Base-by-base conservation (phyloP, 2,888 invertebrate genomes). In the Phengaris arion region DNA sequence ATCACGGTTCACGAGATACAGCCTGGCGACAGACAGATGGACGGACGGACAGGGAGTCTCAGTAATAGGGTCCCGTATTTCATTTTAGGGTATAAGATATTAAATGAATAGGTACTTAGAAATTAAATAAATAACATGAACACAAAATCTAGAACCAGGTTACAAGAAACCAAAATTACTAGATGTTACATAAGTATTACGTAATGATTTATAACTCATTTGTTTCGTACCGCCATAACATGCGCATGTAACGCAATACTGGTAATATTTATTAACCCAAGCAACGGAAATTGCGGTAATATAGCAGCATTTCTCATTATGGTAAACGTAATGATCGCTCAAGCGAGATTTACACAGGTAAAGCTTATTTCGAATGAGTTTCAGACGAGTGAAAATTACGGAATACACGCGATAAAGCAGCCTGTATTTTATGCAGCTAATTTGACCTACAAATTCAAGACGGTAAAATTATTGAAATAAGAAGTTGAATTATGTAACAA, bases 321-420 rank as follows among this genome's bases (percentile, higher is more conserved):
- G 70, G 12, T 51, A 51, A 70, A 48, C 48, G 70, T 51, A 70
- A 51, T 9, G 35, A 64, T 64, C 64, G 22, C 64, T 64, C 64
- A 2, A 8, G 70, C 70, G 48, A 51, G 48, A 70, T 51, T 48
- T 48, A 70, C 51, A 48, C 64, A 64, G 64, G 64, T 64, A 15
- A 64, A 64, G 64, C 64, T 64, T 10, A 64, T 22, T 64, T 22
- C 64, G 64, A 64, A 64, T 12, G 64, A 64, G 64, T 64, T 64
- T 64, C 13, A 64, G 64, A 59, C 59, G 15, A 12, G 35, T 22
- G 64, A 64, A 64, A 64, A 64, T 45, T 64, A 64, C 45, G 15
- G 35, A 35, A 13, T 10, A 45, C 64, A 64, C 64, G 64, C 35
- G 64, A 64, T 64, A 64, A 52, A 52, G 9, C 35, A 64, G 35